phyloP scores from a whole-genome alignment of 1,140 invertebrate species.

The Pseudomyrmex sp. region DNA sequence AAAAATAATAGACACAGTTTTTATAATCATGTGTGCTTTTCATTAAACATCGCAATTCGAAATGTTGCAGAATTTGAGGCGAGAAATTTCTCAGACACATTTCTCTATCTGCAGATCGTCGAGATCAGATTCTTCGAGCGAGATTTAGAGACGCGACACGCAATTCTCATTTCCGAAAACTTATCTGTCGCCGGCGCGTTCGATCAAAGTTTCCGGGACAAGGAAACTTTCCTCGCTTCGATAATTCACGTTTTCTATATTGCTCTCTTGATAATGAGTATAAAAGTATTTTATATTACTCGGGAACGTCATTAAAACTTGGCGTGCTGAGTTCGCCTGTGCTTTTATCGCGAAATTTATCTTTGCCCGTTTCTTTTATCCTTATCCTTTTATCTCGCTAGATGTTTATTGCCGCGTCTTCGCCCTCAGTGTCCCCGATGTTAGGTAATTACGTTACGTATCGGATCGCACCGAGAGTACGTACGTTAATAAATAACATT shows the following conservation, averaged over 20 bases:
- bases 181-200: conserved; percentile 39
- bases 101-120: not conserved
- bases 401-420: conserved; percentile 55
- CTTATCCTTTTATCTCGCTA: conserved; percentile 53
- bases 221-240: conserved; percentile 45
- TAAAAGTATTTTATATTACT: conserved; percentile 63
- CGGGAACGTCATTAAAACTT: conserved; percentile 58
- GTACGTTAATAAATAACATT: conserved; percentile 57
- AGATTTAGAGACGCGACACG: conserved; percentile 34
- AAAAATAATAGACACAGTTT: not conserved
- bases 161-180: conserved; percentile 58
- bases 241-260: conserved; percentile 61
- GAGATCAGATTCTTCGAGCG: conserved; percentile 15
- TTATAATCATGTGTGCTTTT: not conserved
- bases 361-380: conserved; percentile 56
- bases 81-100: not conserved
- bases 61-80: not conserved
- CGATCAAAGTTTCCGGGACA: conserved; percentile 55
- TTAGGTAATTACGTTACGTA: conserved; percentile 54
- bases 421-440: conserved; percentile 42
- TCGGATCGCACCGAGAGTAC: conserved; percentile 46
- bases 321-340: conserved; percentile 54
- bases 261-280: conserved; percentile 56
- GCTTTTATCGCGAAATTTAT: conserved; percentile 59
- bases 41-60: not conserved